Evolutionary conservation across 2,113 vertebrate species (phyloP), one percentile per base, ranked within the genome.

Genomic region (Ancistrus triradiatus): DNA sequence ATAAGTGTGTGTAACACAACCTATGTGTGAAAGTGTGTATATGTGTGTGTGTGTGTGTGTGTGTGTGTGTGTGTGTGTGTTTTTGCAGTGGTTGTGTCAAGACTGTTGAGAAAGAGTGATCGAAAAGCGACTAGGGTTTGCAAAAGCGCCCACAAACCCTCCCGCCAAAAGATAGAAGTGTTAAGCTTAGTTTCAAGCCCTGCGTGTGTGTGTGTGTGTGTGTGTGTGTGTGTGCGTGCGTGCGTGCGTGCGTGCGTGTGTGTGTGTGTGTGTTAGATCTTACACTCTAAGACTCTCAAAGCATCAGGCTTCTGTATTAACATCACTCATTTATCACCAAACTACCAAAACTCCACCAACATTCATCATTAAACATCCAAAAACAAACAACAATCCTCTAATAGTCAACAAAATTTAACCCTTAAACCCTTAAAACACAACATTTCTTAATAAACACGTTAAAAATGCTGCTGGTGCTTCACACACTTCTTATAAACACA

Each of bases 121-220:
- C 46, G 57, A 70, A 53, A 65, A 60, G 40, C 53, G 50, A 22
- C 50, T 55, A 44, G 43, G 38, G 49, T 62, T 66, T 60, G 63
- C 69, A 72, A 66, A 56, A 72, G 21, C 22, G 28, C 25, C 69
- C 69, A 56, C 69, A 72, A 67, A 58, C 37, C 61, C 11, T 67
- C 70, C 44, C 52, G 51, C 63, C 62, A 60, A 61, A 70, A 58
- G 18, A 28, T 28, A 7, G 35, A 44, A 43, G 44, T 38, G 19
- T 43, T n/a, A n/a, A n/a, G n/a, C n/a, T n/a, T n/a, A n/a, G n/a
- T n/a, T n/a, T n/a, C n/a, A n/a, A n/a, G n/a, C n/a, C n/a, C n/a
- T n/a, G 2, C 35, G 19, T 14, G 38, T 22, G 17, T 44, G 25
- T 43, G 27, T 65, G 18, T 31, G 19, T 11, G 8, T 52, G 47